Evolutionary conservation across 2,888 invertebrate genomes (phyloP), one percentile per base, ranked within the genome.

Genomic region (Perizoma flavofasciatum): DNA sequence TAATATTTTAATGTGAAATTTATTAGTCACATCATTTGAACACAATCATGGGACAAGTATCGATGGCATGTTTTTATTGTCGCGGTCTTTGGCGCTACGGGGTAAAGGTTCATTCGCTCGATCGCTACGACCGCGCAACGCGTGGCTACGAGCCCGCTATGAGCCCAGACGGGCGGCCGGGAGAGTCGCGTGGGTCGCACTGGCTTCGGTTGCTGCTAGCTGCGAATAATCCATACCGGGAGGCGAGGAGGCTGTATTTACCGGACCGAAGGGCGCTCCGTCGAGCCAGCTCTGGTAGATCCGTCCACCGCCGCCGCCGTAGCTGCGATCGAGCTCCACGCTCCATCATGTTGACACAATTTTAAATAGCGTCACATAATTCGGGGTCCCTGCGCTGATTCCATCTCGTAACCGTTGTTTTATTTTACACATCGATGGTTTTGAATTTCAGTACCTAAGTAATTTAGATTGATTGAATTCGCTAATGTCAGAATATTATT

Each of bases 171-270:
- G 75, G 68, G 72, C 85, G 77, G 78, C 78, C 82, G 82, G 82
- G 78, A 73, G 74, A 83, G 83, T 81, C 85, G 86, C 88, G 85
- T 85, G 85, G 85, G 80, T 85, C 81, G 86, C 81, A 90, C 91
- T 85, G 88, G 80, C 82, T 83, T 77, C 78, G 84, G 77, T 81
- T 78, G 76, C 78, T 77, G 81, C 74, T 82, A 77, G 79, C 81
- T 74, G 77, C 86, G 88, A 90, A 89, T 90, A 90, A 91, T 91
- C 91, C 88, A 91, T 89, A 91, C 85, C 79, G 87, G 80, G 85
- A 81, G 82, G 83, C 83, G 84, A 81, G 86, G 87, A 87, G 88
- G 89, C 87, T 87, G 88, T 88, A 82, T 86, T 87, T 85, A 88
- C 88, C 85, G 89, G 90, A 89, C 88, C 85, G 83, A 78, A 84